A percentile compares a stretch with the other conserved stretches of the same genome.
Evolutionary conservation across 2,113 vertebrate species (phyloP).

Genomic region (Pedionomus torquatus): DNA sequence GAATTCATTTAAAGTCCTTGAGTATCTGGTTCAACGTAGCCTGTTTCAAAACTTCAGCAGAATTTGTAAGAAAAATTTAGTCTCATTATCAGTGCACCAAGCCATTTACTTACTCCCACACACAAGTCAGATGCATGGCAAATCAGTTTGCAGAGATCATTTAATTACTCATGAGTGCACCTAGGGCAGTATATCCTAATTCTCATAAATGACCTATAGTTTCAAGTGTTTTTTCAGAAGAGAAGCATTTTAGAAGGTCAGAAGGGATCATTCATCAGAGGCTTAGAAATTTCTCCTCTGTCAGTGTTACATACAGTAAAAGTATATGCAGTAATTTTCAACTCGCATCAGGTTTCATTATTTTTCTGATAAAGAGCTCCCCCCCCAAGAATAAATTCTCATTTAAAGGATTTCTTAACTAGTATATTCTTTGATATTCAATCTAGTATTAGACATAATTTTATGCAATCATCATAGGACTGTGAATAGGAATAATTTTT

Average conservation of each 20-base stretch:
- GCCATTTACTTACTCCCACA: slow-evolving; percentile 25
- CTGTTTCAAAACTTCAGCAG: not conserved
- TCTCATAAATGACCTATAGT: slow-evolving; percentile 15
- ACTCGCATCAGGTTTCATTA: not conserved
- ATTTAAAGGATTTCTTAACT: not conserved
- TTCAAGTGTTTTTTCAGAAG: slow-evolving; percentile 30
- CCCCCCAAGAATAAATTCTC: not conserved
- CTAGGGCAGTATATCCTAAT: slow-evolving; percentile 5
- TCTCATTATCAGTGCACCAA: not conserved
- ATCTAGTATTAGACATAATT: not conserved
- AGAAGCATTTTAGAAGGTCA: slow-evolving; percentile 12
- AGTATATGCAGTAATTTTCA: not conserved
- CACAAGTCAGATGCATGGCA: not conserved
- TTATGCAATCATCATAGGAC: not conserved
- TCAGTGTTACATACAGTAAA: not conserved
- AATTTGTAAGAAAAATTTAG: not conserved
- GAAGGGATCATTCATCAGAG: not conserved
- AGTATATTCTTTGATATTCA: not conserved
- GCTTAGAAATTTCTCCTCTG: not conserved
- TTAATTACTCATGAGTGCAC: slow-evolving; percentile 19
- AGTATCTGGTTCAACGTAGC: not conserved
- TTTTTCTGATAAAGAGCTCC: not conserved
- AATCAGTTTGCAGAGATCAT: slow-evolving; percentile 20
- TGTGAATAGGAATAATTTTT: not conserved
- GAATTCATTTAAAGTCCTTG: slow-evolving; percentile 2